These are phyloP conservation scores for Neopipo cinnamomea DNA, from an alignment of 2,113 vertebrate species.

Conservation along the genomic window DNA sequence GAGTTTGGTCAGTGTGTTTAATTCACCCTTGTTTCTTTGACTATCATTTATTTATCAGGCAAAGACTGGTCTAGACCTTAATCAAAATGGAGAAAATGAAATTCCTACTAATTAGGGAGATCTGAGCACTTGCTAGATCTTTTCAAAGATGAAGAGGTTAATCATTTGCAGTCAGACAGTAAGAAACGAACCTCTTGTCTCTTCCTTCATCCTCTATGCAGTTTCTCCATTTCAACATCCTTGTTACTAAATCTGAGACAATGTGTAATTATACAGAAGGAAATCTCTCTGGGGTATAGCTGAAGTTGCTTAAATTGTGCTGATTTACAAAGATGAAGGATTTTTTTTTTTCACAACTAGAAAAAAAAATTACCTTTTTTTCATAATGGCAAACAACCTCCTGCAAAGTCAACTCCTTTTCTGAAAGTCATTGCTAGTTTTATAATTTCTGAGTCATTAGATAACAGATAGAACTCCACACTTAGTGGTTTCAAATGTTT, in stretches of 20 bases:
- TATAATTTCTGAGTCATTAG: constrained; percentile 89
- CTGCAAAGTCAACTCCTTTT: constrained; percentile 83
- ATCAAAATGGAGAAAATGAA: constrained; percentile 55
- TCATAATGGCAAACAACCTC: constrained; percentile 76
- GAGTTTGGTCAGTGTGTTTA: not conserved
- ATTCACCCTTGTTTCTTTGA: constrained; percentile 32
- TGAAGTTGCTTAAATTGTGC: constrained; percentile 75
- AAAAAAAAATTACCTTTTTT: constrained; percentile 66
- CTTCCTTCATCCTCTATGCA: constrained; percentile 42
- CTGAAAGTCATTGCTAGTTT: constrained; percentile 85
- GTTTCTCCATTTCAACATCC: constrained; percentile 56
- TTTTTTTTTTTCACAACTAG: constrained; percentile 41
- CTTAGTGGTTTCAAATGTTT: constrained; percentile 87
- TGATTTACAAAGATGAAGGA: constrained; percentile 76
- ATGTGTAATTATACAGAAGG: constrained; percentile 73
- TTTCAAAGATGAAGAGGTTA: constrained; percentile 65
- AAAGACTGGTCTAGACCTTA: constrained; percentile 29
- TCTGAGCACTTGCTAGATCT: constrained; percentile 56
- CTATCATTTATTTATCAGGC: constrained; percentile 53
- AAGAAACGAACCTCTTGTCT: constrained; percentile 58
- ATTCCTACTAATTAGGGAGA: constrained; percentile 40
- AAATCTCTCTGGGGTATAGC: constrained; percentile 72
- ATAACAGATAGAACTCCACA: constrained; percentile 87
- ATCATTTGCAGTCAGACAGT: constrained; percentile 47
- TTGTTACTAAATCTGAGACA: constrained; percentile 64